A percentile compares a stretch with the other conserved stretches of the same genome.
Evolutionary conservation across 2,888 invertebrate genomes (phyloP).

Genomic region (Macaria liturata): DNA sequence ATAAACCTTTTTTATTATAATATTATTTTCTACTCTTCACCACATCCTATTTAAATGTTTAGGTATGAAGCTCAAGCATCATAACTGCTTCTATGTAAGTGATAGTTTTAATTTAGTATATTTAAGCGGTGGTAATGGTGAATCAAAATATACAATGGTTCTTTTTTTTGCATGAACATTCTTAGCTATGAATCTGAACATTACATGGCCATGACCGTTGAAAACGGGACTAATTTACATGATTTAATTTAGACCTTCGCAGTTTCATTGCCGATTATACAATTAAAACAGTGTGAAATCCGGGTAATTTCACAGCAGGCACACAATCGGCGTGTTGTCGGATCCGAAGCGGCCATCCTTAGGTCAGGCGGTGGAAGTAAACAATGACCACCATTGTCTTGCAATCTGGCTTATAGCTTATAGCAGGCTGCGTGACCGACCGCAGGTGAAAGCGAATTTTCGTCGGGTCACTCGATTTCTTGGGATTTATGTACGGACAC

Average conservation of each 20-base stretch:
- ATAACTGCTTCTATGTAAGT: too few relatives aligned
- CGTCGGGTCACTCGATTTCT: constrained; percentile 24
- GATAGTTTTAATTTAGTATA: too few relatives aligned
- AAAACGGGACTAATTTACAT: constrained; percentile 1
- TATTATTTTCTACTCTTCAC: too few relatives aligned
- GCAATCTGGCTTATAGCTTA: constrained; percentile 34
- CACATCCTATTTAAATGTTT: too few relatives aligned
- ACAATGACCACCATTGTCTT: constrained; percentile 50
- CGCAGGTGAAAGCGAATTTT: constrained; percentile 29
- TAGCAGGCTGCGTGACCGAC: constrained; percentile 18
- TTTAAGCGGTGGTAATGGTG: too few relatives aligned
- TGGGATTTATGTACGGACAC: constrained; percentile 12
- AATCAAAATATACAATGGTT: too few relatives aligned
- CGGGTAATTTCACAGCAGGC: constrained; percentile 51
- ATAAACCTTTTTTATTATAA: too few relatives aligned
- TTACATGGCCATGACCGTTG: constrained; percentile 2
- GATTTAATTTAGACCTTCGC: constrained; percentile 36
- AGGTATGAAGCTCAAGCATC: too few relatives aligned
- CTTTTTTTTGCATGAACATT: too few relatives aligned
- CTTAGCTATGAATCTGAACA: background rate
- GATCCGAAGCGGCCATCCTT: constrained; percentile 42
- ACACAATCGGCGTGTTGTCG: constrained; percentile 48
- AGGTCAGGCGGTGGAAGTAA: constrained; percentile 44
- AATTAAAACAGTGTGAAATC: constrained; percentile 52
- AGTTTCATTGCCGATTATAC: constrained; percentile 40